These are phyloP conservation scores for Ophioninae sp. DNA, from an alignment of 2,888 invertebrate genomes.

Conservation along the genomic window DNA sequence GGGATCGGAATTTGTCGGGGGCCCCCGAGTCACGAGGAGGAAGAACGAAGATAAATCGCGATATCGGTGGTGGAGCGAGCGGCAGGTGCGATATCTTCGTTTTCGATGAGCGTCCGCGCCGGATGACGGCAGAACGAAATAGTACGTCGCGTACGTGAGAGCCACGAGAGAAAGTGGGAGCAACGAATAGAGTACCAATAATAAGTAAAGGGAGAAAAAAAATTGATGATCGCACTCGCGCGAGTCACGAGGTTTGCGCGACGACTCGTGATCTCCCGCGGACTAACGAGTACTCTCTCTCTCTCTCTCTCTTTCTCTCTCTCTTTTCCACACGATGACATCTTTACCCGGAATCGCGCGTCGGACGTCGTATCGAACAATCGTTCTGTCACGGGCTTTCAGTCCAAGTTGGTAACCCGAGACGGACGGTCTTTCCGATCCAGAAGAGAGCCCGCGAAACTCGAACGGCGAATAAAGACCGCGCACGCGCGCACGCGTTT, in stretches of 20 bases:
- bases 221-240: slow-evolving; percentile 41
- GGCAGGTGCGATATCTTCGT: not conserved
- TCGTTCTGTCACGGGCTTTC: slow-evolving; percentile 43
- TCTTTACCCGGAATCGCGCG: slow-evolving; percentile 57
- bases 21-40: slow-evolving; percentile 41
- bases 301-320: slow-evolving; percentile 14
- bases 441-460: not conserved
- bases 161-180: slow-evolving; percentile 11
- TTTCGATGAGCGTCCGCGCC: not conserved
- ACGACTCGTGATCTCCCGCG: slow-evolving; percentile 50
- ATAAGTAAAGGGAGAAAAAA: slow-evolving; percentile 21
- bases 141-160: slow-evolving; percentile 2
- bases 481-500: too few relatives aligned
- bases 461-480: too few relatives aligned
- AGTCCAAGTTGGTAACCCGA: slow-evolving; percentile 48
- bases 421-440: slow-evolving; percentile 26
- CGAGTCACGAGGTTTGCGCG: slow-evolving; percentile 66
- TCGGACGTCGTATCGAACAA: slow-evolving; percentile 48
- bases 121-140: slow-evolving; percentile 58
- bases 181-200: not conserved
- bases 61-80: not conserved
- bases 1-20: not conserved
- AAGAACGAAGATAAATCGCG: slow-evolving; percentile 63
- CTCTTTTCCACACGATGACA: not conserved
- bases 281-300: slow-evolving; percentile 26